Evolutionary conservation across 2,113 vertebrate species (phyloP).

Genomic region (Perognathus longimembris): DNA sequence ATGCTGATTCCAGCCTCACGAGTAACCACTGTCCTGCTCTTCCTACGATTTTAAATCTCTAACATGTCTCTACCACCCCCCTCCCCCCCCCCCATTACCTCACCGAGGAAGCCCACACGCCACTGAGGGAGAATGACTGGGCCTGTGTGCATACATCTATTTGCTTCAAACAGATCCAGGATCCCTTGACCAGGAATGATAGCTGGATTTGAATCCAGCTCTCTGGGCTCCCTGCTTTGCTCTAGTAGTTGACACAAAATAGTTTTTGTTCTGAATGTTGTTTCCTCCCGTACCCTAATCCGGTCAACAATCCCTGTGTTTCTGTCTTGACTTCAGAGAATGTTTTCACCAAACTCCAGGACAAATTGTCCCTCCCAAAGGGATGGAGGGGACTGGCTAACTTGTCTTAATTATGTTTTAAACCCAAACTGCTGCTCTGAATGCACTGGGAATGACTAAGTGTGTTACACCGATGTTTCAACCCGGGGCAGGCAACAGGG

Average conservation of each 20-base stretch:
- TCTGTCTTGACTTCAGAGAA: background rate
- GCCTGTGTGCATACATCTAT: background rate
- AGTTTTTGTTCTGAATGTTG: background rate
- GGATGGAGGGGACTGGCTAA: background rate
- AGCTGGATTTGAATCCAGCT: background rate
- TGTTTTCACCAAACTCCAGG: background rate
- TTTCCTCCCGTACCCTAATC: background rate
- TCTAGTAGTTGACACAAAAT: background rate
- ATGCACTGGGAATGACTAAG: constrained; percentile 41
- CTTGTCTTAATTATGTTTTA: constrained; percentile 54
- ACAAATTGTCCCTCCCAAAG: constrained; percentile 19
- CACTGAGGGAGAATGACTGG: background rate
- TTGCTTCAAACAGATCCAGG: background rate
- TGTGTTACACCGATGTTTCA: constrained; percentile 13
- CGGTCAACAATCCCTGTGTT: background rate
- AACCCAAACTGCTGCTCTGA: constrained; percentile 54
- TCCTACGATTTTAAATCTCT: background rate
- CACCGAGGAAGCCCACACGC: background rate
- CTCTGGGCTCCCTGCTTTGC: background rate
- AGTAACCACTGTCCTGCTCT: background rate
- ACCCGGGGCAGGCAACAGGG: background rate
- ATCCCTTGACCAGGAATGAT: background rate
- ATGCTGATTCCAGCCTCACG: no score
- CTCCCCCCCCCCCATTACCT: constrained; percentile 19
- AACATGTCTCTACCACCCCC: background rate